Evolutionary conservation across 1,140 invertebrate species (phyloP).

Genomic region (Trachelipus rathkii): DNA sequence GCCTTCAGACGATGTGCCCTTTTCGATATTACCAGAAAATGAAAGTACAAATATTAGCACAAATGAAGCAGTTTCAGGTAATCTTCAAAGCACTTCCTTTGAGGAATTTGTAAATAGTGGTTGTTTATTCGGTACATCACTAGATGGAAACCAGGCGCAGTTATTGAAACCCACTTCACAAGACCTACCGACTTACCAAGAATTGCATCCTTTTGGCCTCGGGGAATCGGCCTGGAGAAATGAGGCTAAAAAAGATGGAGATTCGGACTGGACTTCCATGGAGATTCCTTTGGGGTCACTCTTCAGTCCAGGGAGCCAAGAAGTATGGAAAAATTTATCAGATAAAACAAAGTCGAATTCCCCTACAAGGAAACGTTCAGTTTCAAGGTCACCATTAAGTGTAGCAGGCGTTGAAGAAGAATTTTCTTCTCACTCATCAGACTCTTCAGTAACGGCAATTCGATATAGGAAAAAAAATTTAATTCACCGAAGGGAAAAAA

Average conservation of each 20-base stretch:
- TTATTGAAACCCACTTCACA: background rate
- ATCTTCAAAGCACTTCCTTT: background rate
- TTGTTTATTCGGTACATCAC: background rate
- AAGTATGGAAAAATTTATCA: constrained; percentile 8
- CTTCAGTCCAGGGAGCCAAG: background rate
- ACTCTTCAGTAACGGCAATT: background rate
- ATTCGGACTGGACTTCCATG: background rate
- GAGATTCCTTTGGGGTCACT: constrained; percentile 2
- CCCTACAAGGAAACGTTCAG: constrained; percentile 1
- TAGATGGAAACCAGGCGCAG: background rate
- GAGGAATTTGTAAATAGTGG: background rate
- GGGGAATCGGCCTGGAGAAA: constrained; percentile 7
- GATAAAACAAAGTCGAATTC: background rate
- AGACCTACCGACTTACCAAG: constrained; percentile 2
- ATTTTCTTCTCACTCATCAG: background rate
- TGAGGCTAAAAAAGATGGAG: background rate
- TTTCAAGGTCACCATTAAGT: constrained; percentile 4
- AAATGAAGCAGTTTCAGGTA: background rate
- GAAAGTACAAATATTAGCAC: background rate
- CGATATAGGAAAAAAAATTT: background rate
- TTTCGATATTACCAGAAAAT: background rate
- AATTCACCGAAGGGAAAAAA: background rate
- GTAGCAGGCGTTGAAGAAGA: constrained; percentile 2
- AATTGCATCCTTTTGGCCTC: constrained; percentile 9
- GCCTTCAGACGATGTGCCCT: background rate